Percentiles rank a stretch among this genome's conserved stretches.
These are phyloP conservation scores for Erebia aethiops DNA, from an alignment of 2,888 invertebrate genomes.

Conservation along the genomic window DNA sequence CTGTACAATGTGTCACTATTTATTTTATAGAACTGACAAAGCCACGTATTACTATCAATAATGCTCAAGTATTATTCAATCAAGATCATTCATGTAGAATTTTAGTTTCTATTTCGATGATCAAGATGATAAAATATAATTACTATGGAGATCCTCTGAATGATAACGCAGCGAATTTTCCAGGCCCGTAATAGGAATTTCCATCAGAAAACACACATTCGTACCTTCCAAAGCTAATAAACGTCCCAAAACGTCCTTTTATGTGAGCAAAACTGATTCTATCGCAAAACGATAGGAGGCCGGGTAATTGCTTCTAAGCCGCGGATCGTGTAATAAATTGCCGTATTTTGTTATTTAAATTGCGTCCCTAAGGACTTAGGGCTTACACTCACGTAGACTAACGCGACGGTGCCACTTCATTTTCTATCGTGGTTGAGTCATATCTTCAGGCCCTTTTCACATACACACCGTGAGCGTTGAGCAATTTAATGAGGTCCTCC, in stretches of 20 bases:
- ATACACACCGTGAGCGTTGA: too few relatives aligned
- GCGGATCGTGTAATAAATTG: conserved; percentile 40
- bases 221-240: conserved; percentile 15
- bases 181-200: neutral
- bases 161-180: neutral
- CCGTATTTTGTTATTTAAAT: conserved; percentile 45
- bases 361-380: conserved; percentile 29
- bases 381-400: neutral
- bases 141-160: neutral
- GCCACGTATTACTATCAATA: too few relatives aligned
- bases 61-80: too few relatives aligned
- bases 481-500: too few relatives aligned
- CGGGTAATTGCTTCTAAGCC: conserved; percentile 40
- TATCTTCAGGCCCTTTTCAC: too few relatives aligned
- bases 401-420: neutral
- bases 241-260: conserved; percentile 7
- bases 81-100: too few relatives aligned
- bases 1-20: neutral
- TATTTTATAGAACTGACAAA: too few relatives aligned
- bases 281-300: conserved; percentile 18
- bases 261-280: conserved; percentile 18
- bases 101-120: neutral
- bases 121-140: too few relatives aligned
- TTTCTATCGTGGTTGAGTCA: too few relatives aligned
- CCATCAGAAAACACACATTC: neutral